Base-by-base conservation (phyloP, 2,797 vertebrate species). In the Takifugu rubripes region DNA sequence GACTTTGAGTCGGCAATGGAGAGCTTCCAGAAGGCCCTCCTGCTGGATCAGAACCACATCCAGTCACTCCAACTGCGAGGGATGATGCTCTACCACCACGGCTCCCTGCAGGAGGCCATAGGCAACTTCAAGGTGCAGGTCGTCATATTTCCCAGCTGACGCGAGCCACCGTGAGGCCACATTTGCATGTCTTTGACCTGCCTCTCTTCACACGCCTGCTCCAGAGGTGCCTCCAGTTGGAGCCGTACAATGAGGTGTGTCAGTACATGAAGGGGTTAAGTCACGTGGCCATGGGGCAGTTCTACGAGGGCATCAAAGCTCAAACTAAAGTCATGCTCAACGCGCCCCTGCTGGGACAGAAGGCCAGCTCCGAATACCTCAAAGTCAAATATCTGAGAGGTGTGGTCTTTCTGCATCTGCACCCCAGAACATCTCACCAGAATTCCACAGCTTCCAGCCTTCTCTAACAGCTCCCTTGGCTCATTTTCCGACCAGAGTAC, bases 261-360 rank as follows among this genome's bases (percentile, higher is more conserved):
- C 97, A 99, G 86, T 98, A 99, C 75, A 98, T 99, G 97, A 98
- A 95, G 77, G 97, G 96, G 2, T 85, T 98, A 49, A 96, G 96
- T 70, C 96, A 98, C 1, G 97, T 98, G 70, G 94, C 96, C 25
- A 95, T 97, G 95, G 97, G 97, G 0, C 97, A 98, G 79, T 99
- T 99, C 81, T 99, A 99, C 25, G 96, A 99, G 84, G 97, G 97
- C 50, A 97, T 99, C 81, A 99, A 99, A 85, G 95, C 96, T 50
- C 97, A 99, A 68, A 99, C 97, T 3, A 98, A 98, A 86, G 96
- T 98, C 46, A 98, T 99, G 96, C 77, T 99, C 53, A 99, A 96
- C 5, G 95, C 98, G 53, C 97, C 96, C 3, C 90, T 99, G 26
- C 94, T 96, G 10, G 96, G 96, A 24, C 96, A 99, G 85, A 98